Evolutionary conservation across 2,888 invertebrate genomes (phyloP).

Genomic region (Hipparchia sbordonii): DNA sequence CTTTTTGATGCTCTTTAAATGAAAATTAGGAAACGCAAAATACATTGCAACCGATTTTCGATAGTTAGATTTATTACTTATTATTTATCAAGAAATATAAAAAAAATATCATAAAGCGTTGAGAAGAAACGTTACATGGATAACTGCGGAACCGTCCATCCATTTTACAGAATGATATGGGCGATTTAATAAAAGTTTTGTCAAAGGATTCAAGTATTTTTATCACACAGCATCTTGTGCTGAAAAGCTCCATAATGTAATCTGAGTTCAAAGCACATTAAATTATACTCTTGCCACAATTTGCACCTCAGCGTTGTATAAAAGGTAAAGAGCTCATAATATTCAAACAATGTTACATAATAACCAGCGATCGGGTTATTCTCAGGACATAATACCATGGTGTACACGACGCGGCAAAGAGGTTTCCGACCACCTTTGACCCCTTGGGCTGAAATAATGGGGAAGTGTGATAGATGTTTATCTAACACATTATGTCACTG

Average conservation of each 20-base stretch:
- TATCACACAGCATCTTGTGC: neutral
- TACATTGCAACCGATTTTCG: no score
- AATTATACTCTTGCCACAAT: neutral
- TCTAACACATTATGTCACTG: conserved; percentile 44
- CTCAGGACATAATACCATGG: conserved; percentile 34
- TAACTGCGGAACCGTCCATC: neutral
- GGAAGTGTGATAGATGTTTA: conserved; percentile 44
- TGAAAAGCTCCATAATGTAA: neutral
- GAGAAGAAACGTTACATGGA: no score
- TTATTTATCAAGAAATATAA: no score
- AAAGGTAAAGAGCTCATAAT: conserved; percentile 15
- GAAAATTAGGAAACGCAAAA: no score
- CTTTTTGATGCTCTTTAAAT: no score
- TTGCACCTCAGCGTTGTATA: neutral
- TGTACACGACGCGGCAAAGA: conserved; percentile 32
- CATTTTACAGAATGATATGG: neutral
- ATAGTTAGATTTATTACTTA: no score
- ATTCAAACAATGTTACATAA: conserved; percentile 34
- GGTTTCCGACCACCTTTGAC: conserved; percentile 43
- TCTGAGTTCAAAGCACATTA: neutral
- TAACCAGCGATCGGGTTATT: conserved; percentile 25
- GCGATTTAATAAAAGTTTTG: neutral
- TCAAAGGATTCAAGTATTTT: neutral
- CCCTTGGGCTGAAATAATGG: conserved; percentile 41
- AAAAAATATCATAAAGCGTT: no score